Percentiles rank a stretch among this genome's conserved stretches.
phyloP scores from a whole-genome alignment of 2,113 vertebrate species.

The Poeciliopsis retropinna region DNA sequence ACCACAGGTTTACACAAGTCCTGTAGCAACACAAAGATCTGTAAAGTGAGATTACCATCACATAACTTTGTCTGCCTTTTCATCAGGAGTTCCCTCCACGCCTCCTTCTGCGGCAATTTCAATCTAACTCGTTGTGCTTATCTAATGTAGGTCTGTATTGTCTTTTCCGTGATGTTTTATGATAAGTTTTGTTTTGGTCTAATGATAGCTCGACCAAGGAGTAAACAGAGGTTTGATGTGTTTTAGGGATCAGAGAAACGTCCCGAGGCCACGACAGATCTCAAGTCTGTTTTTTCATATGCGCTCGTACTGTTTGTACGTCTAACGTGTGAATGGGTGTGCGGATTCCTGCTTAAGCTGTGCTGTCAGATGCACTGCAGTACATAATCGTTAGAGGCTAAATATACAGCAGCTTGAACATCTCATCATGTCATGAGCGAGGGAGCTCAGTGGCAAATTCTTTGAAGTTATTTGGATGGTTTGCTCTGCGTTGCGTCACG shows the following conservation, averaged over 20 bases:
- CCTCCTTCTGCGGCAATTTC: not conserved
- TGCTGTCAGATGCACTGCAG: not conserved
- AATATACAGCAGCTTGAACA: not conserved
- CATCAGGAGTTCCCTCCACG: not conserved
- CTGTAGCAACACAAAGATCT: constrained; percentile 17
- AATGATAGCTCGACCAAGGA: not conserved
- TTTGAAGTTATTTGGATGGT: not conserved
- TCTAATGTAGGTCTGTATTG: not conserved
- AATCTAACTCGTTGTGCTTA: not conserved
- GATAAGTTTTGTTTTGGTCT: not conserved
- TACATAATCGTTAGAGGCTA: not conserved
- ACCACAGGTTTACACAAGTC: constrained; percentile 51
- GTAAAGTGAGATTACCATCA: constrained; percentile 13
- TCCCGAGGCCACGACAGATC: not conserved
- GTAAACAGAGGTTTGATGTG: not conserved
- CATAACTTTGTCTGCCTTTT: not conserved
- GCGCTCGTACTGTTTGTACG: not conserved
- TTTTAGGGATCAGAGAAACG: constrained; percentile 4
- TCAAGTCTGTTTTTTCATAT: not conserved
- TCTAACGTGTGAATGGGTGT: not conserved
- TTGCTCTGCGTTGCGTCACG: not conserved
- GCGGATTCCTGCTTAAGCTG: not conserved
- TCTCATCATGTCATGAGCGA: not conserved
- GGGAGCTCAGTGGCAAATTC: not conserved
- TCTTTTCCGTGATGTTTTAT: constrained; percentile 8